Conservation (phyloP, 2,888 invertebrate species). For the Chrysolina americana region DNA sequence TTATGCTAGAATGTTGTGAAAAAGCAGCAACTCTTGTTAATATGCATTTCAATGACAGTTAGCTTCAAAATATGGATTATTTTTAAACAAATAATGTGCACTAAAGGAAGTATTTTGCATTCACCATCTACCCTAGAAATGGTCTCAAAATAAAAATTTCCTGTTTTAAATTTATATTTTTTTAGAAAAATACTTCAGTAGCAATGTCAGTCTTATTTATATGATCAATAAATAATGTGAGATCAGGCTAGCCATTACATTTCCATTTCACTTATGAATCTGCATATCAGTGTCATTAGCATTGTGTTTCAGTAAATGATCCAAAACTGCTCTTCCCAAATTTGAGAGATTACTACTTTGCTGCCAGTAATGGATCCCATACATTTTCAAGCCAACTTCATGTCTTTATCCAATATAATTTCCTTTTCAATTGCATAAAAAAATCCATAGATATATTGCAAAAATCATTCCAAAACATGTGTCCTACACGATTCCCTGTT, state of each 20-base stretch:
- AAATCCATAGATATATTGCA: no score
- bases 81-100: neutral
- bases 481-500: no score
- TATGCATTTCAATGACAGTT: neutral
- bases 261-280: neutral
- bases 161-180: neutral
- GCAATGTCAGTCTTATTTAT: constrained; percentile 14
- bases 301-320: neutral
- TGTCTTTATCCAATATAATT: neutral
- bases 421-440: neutral
- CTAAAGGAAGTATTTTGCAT: neutral
- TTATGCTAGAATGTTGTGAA: no score
- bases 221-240: neutral
- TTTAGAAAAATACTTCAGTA: neutral
- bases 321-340: no score
- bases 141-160: constrained; percentile 17
- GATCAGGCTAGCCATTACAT: constrained; percentile 17
- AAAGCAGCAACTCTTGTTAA: no score
- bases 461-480: no score
- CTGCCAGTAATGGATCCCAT: no score
- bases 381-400: no score
- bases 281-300: neutral
- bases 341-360: no score
- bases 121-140: constrained; percentile 6
- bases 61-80: neutral